Conservation (phyloP, 2,888 invertebrate genomes). For the Axea sp. region DNA sequence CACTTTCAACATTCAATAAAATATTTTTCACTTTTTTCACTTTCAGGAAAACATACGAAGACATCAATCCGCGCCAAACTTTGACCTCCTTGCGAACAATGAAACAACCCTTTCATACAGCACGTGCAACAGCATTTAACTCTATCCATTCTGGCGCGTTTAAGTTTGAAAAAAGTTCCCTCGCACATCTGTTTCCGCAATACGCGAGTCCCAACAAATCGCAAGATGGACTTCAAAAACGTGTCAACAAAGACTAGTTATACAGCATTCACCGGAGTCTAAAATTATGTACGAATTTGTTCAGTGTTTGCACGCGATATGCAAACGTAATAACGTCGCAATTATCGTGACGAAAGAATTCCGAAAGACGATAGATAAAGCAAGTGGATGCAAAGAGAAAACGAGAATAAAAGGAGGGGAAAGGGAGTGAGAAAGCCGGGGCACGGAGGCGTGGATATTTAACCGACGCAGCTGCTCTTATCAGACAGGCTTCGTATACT, state of each 20-base stretch:
- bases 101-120: slow-evolving; percentile 17
- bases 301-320: slow-evolving; percentile 6
- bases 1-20: no score
- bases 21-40: no score
- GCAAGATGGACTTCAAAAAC: slow-evolving; percentile 1
- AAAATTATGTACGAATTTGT: not conserved
- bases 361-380: slow-evolving; percentile 1
- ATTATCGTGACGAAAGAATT: slow-evolving; percentile 27
- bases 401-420: not conserved
- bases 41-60: slow-evolving; percentile 2
- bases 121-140: slow-evolving; percentile 22
- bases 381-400: not conserved
- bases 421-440: not conserved
- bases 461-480: slow-evolving; percentile 46
- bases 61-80: slow-evolving; percentile 7
- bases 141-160: not conserved
- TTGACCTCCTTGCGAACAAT: slow-evolving; percentile 23
- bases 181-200: slow-evolving; percentile 25
- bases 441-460: slow-evolving; percentile 28
- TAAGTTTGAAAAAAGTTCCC: slow-evolving; percentile 22
- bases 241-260: slow-evolving; percentile 15
- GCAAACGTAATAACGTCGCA: slow-evolving; percentile 26
- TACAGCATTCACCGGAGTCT: not conserved
- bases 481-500: slow-evolving; percentile 18
- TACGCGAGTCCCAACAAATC: slow-evolving; percentile 22